phyloP scores from a whole-genome alignment of 2,888 invertebrate species.

The Sesamia inferens region DNA sequence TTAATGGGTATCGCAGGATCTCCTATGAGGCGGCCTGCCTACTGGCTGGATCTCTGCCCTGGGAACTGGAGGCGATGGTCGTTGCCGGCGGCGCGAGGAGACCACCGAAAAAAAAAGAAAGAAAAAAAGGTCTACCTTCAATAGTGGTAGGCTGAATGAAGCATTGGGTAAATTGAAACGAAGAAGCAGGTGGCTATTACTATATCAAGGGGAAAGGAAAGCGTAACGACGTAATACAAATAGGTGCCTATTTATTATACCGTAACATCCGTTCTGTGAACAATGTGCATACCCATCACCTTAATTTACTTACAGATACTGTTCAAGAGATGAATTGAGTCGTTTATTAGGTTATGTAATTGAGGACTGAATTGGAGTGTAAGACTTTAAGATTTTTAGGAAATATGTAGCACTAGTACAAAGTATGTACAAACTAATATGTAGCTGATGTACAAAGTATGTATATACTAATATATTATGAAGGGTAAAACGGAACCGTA shows the following conservation, averaged over 20 bases:
- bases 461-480: no score
- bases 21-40: no score
- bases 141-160: no score
- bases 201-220: constrained; percentile 36
- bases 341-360: constrained; percentile 34
- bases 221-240: constrained; percentile 48
- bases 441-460: no score
- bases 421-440: no score
- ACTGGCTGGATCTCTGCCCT: no score
- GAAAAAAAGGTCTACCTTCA: neutral
- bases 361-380: constrained; percentile 12
- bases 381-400: neutral
- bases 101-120: no score
- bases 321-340: constrained; percentile 41
- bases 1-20: no score
- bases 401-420: neutral
- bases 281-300: constrained; percentile 44
- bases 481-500: no score
- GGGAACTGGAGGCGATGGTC: no score
- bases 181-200: neutral
- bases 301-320: constrained; percentile 30
- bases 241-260: constrained; percentile 19
- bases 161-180: neutral
- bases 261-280: constrained; percentile 51
- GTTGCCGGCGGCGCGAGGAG: no score